Base-by-base conservation (phyloP, 2,113 vertebrate genomes). In the Orcinus orca region DNA sequence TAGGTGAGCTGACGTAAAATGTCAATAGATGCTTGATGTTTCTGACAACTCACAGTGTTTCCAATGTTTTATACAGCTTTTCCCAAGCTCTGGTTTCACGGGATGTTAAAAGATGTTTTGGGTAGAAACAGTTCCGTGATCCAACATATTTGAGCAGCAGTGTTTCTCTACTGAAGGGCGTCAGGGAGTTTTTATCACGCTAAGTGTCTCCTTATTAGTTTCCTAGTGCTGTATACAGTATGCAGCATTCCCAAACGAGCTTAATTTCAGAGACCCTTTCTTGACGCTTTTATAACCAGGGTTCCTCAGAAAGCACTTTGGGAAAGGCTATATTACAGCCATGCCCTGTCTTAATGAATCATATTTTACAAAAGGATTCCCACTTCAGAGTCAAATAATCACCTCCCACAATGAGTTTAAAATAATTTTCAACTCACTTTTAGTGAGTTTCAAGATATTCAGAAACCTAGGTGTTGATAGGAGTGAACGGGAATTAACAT, bases 401-500 rank as follows among this genome's bases (percentile, higher is more conserved):
- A 79, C 31, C n/a, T 80, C 18, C 20, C 18, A 33, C 2, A 65
- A 63, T 31, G 71, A 93, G 76, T 36, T 95, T 94, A 41, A 82
- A 81, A 70, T 67, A 68, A 88, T 81, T 81, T 87, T 88, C 70
- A 81, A 93, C 13, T 93, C 8, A 23, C 15, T 88, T 95, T 63
- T 21, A 92, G 58, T 31, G 36, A 50, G 62, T 86, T 92, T n/a
- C 31, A 74, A 44, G 21, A 5, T 14, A 81, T 77, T 58, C 62
- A 67, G 36, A 91, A 85, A 85, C 4, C 12, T 70, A 55, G 25
- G 1, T 25, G 68, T 6, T 84, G 47, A 33, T 9, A 65, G 38
- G 20, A 44, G 6, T 70, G 79, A 62, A 76, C 33, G 0, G 58
- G 20, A 70, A 58, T 25, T 29, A 25, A 36, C 25, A 47, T n/a